phyloP scores from a whole-genome alignment of 1,140 invertebrate genomes.

The Plectrocnemia conspersa region DNA sequence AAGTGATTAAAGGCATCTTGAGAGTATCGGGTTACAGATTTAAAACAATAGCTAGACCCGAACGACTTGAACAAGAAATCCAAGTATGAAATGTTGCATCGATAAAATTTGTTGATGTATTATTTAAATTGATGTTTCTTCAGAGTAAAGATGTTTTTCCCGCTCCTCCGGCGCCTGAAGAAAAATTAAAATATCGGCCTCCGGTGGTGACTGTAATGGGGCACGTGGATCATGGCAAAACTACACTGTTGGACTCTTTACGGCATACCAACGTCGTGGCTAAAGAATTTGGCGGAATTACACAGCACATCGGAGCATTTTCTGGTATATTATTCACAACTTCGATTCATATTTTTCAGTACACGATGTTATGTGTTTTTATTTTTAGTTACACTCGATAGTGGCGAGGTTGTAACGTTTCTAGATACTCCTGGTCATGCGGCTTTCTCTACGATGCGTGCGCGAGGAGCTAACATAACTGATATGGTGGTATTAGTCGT shows the following conservation, averaged over 20 bases:
- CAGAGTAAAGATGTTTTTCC: conserved; percentile 49
- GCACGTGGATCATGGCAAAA: conserved; percentile 99
- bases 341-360: conserved; percentile 7
- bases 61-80: conserved; percentile 30
- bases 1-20: conserved; percentile 60
- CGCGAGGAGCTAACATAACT: conserved; percentile 85
- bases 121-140: background rate
- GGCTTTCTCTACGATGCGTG: conserved; percentile 88
- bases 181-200: conserved; percentile 62
- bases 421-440: conserved; percentile 99
- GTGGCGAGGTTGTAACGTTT: conserved; percentile 81
- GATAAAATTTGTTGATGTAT: background rate
- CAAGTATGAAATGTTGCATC: background rate
- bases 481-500: conserved; percentile 96
- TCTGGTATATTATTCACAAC: conserved; percentile 53
- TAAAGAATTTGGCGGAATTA: conserved; percentile 98
- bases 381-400: conserved; percentile 59
- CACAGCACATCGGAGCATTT: conserved; percentile 99
- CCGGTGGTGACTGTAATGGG: conserved; percentile 98
- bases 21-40: conserved; percentile 61
- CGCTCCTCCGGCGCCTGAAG: conserved; percentile 59
- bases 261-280: conserved; percentile 81
- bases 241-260: conserved; percentile 89
- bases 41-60: conserved; percentile 46
- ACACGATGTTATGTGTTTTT: conserved; percentile 15